A percentile compares a stretch with the other conserved stretches of the same genome.
Evolutionary conservation across 2,888 invertebrate species (phyloP).

Genomic region (Phoronis australis): DNA sequence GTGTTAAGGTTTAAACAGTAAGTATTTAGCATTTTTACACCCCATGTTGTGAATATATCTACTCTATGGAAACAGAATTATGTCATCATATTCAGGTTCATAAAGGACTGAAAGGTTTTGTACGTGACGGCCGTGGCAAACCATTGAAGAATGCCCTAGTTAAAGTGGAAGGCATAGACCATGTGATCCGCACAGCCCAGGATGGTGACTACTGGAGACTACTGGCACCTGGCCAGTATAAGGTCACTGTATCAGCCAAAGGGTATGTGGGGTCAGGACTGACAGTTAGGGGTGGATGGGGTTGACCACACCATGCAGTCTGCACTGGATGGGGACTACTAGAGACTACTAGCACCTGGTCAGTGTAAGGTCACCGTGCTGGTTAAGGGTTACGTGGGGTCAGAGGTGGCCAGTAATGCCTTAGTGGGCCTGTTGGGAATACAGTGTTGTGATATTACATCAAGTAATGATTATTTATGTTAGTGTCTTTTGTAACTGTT

Average conservation of each 20-base stretch:
- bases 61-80: too few relatives aligned
- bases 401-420: not conserved
- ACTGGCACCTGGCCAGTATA: conserved; percentile 80
- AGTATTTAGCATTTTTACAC: too few relatives aligned
- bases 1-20: too few relatives aligned
- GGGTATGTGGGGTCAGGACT: conserved; percentile 25
- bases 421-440: too few relatives aligned
- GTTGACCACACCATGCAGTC: conserved; percentile 76
- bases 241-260: conserved; percentile 60
- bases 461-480: too few relatives aligned
- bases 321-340: conserved; percentile 81
- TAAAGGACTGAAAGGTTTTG: conserved; percentile 78
- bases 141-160: conserved; percentile 72
- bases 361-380: conserved; percentile 68
- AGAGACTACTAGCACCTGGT: conserved; percentile 87
- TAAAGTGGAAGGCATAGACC: conserved; percentile 70
- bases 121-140: conserved; percentile 60
- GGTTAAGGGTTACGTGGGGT: conserved; percentile 30
- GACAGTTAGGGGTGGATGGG: conserved; percentile 63
- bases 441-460: too few relatives aligned
- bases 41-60: too few relatives aligned
- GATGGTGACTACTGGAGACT: conserved; percentile 93
- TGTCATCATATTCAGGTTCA: conserved; percentile 64
- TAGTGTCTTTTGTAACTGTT: too few relatives aligned
- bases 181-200: conserved; percentile 71